Conservation (phyloP, 1,140 invertebrate species). For the Steinernema feltiae region DNA sequence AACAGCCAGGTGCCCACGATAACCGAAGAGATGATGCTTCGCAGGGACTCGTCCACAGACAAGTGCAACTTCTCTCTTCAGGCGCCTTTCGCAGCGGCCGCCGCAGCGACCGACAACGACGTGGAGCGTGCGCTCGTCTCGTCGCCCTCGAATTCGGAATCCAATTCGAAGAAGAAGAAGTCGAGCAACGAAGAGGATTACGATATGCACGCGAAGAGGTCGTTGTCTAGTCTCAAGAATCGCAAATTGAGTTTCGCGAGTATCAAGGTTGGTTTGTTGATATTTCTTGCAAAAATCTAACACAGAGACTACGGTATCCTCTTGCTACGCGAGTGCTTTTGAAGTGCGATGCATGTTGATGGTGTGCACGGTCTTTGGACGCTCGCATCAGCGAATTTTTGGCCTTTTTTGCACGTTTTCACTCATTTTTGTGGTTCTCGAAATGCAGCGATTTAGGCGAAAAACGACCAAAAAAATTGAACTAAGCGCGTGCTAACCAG, state of each 20-base stretch:
- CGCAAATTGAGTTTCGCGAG: conserved; percentile 39
- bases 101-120: too few relatives aligned
- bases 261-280: conserved; percentile 64
- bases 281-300: too few relatives aligned
- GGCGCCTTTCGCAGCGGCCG: conserved; percentile 1
- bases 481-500: not conserved
- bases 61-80: conserved; percentile 8
- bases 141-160: conserved; percentile 46
- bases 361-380: not conserved
- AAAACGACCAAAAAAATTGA: not conserved
- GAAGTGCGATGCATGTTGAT: too few relatives aligned
- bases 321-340: too few relatives aligned
- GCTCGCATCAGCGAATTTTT: too few relatives aligned
- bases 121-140: conserved; percentile 37
- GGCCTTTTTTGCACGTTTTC: not conserved
- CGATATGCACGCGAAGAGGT: conserved; percentile 35
- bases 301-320: too few relatives aligned
- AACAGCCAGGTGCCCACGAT: conserved; percentile 4
- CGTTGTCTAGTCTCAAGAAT: conserved; percentile 26
- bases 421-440: too few relatives aligned
- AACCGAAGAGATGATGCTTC: conserved; percentile 9
- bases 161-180: conserved; percentile 33
- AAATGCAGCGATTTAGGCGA: not conserved
- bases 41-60: not conserved
- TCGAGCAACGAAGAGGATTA: conserved; percentile 40